Evolutionary conservation across 1,140 invertebrate genomes (phyloP).

Genomic region (Zophobas atratus): DNA sequence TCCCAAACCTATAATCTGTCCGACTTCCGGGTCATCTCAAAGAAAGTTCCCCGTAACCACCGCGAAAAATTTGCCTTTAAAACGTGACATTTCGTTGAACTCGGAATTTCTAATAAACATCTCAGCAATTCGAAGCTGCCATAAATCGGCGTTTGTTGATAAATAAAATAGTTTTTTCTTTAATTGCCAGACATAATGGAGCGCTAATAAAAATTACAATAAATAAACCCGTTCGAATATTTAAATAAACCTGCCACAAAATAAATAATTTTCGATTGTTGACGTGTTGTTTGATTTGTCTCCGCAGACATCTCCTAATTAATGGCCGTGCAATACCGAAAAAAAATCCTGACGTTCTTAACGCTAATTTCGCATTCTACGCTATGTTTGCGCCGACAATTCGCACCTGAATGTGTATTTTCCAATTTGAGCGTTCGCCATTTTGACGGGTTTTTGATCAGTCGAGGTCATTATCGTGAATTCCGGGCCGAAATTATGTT

Average conservation of each 20-base stretch:
- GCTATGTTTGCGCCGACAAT: neutral
- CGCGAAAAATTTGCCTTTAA: neutral
- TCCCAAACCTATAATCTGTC: neutral
- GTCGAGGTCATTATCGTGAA: slow-evolving; percentile 2
- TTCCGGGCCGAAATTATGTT: slow-evolving; percentile 4
- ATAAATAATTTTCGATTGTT: neutral
- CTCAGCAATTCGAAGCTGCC: slow-evolving; percentile 1
- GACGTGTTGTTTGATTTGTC: neutral
- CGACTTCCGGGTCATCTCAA: neutral
- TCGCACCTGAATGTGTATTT: neutral
- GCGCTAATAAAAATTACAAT: slow-evolving; percentile 28
- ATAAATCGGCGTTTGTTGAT: slow-evolving; percentile 27
- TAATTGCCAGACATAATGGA: slow-evolving; percentile 22
- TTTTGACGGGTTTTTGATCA: neutral
- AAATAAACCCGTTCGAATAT: slow-evolving; percentile 33
- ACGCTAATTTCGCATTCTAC: slow-evolving; percentile 2
- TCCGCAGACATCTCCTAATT: neutral
- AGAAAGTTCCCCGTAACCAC: neutral
- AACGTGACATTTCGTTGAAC: slow-evolving; percentile 1
- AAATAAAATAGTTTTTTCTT: slow-evolving; percentile 28
- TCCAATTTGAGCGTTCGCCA: slow-evolving; percentile 1
- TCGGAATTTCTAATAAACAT: slow-evolving; percentile 23
- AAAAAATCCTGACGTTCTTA: neutral
- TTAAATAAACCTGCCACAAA: neutral
- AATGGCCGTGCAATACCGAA: neutral